phyloP scores from a whole-genome alignment of 2,113 vertebrate species.

The Rutilus rutilus region DNA sequence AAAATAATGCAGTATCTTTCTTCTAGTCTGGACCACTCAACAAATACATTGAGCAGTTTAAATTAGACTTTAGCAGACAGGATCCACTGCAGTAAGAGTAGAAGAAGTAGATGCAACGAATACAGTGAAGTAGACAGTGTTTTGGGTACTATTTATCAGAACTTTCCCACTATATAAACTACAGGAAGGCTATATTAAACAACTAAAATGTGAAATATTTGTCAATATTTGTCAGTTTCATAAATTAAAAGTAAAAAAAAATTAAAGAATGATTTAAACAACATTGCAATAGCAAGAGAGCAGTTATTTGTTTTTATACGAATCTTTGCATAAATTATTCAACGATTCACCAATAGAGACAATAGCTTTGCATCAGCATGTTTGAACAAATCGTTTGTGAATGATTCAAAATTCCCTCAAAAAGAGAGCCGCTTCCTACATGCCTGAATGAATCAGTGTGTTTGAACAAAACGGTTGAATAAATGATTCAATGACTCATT shows the following conservation, averaged over 20 bases:
- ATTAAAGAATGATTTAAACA: background rate
- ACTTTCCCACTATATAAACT: background rate
- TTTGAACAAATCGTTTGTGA: background rate
- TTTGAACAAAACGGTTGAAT: background rate
- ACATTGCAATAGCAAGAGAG: background rate
- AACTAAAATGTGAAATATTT: background rate
- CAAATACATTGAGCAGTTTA: background rate
- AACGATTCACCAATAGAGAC: background rate
- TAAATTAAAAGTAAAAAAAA: background rate
- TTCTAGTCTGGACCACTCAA: background rate
- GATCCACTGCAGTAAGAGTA: background rate
- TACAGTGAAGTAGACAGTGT: background rate
- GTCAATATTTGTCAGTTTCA: background rate
- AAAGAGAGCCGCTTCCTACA: too few species aligned
- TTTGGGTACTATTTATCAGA: background rate
- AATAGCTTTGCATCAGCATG: background rate
- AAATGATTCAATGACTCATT: background rate
- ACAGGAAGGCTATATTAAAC: background rate
- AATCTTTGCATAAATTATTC: background rate
- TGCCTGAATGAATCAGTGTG: background rate
- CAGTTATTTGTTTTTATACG: background rate
- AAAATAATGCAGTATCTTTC: background rate
- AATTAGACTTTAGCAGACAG: background rate
- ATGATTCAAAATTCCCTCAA: background rate
- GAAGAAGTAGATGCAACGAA: background rate